Base-by-base conservation (phyloP, 2,888 invertebrate species). In the Thymelicus sylvestris region DNA sequence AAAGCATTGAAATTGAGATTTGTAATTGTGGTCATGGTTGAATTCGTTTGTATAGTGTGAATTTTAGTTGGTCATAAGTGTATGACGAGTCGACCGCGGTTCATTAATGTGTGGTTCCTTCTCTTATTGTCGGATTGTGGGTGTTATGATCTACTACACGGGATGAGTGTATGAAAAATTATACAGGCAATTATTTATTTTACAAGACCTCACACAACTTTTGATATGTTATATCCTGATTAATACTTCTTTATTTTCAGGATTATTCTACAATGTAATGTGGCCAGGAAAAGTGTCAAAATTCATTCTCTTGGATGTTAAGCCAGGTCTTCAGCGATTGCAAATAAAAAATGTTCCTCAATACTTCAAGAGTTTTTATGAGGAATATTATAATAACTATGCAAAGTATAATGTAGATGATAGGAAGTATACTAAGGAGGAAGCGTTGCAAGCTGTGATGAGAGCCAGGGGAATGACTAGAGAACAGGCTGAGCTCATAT, bases 261-360 rank as follows among this genome's bases (percentile, higher is more conserved):
- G 88, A 6, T 66, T 92, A 15, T 88, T 90, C 75, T 93, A 81
- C 82, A 89, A 91, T 44, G 80, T 77, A 78, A 92, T 89, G 69
- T 93, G 83, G 86, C 95, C 85, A 76, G 94, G 71, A 86, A 87
- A 83, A 83, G 95, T 86, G 74, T 87, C 78, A 78, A 95, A 76
- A 82, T 88, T 84, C 84, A 87, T 90, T 74, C 88, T 83, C 77
- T 87, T 81, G 0, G 93, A 94, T 70, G 79, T 85, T 0, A 80
- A 80, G 0, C 85, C 86, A 0, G 83, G 88, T 0, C 72, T 91
- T 0, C 81, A 83, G 41, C 72, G 84, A 1, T 71, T 89, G 7
- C 82, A 86, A 39, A 73, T 82, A 0, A 74, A 75, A 0, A 76
- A 86, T 19, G 85, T 75, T 8, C 79, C 71, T 1, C 84, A 76